Evolutionary conservation across 2,888 invertebrate species (phyloP).

Genomic region (Hybos culiciformis): DNA sequence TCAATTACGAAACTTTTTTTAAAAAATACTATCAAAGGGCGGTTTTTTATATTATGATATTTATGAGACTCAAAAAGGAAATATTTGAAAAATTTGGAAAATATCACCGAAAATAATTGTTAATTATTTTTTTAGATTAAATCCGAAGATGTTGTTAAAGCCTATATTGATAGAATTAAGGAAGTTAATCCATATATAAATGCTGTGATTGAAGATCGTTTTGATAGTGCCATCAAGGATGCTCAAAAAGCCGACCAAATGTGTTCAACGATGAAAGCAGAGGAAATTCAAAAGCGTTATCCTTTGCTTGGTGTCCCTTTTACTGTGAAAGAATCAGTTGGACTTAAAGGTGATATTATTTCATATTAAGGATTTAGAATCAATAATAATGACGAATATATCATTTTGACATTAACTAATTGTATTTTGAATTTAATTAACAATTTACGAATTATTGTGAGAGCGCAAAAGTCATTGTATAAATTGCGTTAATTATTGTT

Average conservation of each 20-base stretch:
- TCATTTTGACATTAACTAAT: not conserved
- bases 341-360: slow-evolving; percentile 46
- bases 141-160: slow-evolving; percentile 43
- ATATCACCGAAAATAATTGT: not conserved
- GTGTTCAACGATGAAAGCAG: slow-evolving; percentile 18
- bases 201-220: slow-evolving; percentile 54
- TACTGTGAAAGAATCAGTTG: slow-evolving; percentile 69
- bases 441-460: not conserved
- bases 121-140: slow-evolving; percentile 37
- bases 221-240: slow-evolving; percentile 46
- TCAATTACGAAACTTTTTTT: slow-evolving; percentile 18
- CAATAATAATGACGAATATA: not conserved
- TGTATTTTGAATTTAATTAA: not conserved
- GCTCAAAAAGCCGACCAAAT: slow-evolving; percentile 44
- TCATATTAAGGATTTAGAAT: no score
- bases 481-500: no score
- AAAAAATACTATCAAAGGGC: slow-evolving; percentile 21
- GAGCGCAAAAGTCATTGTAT: no score
- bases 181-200: slow-evolving; percentile 53
- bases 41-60: slow-evolving; percentile 7
- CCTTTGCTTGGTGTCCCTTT: slow-evolving; percentile 72
- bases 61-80: not conserved
- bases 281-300: slow-evolving; percentile 36
- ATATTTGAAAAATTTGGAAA: not conserved
- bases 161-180: slow-evolving; percentile 49